Evolutionary conservation across 2,888 invertebrate genomes (phyloP), one percentile per base, ranked within the genome.

Genomic region (Antheraea assamensis): DNA sequence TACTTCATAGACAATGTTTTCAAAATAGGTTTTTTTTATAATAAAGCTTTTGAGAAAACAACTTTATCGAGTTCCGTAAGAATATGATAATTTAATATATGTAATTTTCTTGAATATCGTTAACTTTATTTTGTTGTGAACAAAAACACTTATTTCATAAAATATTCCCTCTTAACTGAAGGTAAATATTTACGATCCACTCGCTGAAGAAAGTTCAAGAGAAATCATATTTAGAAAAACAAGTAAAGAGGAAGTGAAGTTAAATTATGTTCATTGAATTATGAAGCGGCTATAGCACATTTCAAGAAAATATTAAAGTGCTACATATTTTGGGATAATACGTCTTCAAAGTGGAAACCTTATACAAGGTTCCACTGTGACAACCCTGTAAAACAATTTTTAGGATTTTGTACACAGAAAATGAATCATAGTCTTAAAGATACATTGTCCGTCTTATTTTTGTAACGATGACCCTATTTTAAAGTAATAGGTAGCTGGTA

Each of bases 181-280:
- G 55, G n/a, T 58, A 58, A 58, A 58, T 58, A 58, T 58, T 58
- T 58, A 58, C 55, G 55, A n/a, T 58, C n/a, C 55, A 58, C n/a
- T 58, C 55, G 10, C 2, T n/a, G n/a, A n/a, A 55, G 55, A 3
- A 55, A 58, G 55, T 58, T 58, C 5, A 58, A n/a, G n/a, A 10
- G n/a, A 58, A 58, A n/a, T 58, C 42, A 42, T 58, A 24, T 58
- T n/a, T 58, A 8, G n/a, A n/a, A 21, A 58, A 58, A 58, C 55
- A n/a, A 58, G 55, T 58, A n/a, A n/a, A 10, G 13, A 24, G n/a
- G n/a, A 24, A 58, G 55, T n/a, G n/a, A n/a, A 21, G 55, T 58
- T n/a, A 58, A 58, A 58, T 58, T 58, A 58, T 19, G 49, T 52
- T 52, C 17, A 52, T 52, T 52, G 19, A 52, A 19, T 52, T 52